Evolutionary conservation across 2,113 vertebrate genomes (phyloP), one percentile per base, ranked within the genome.

Genomic region (Xyrauchen texanus): DNA sequence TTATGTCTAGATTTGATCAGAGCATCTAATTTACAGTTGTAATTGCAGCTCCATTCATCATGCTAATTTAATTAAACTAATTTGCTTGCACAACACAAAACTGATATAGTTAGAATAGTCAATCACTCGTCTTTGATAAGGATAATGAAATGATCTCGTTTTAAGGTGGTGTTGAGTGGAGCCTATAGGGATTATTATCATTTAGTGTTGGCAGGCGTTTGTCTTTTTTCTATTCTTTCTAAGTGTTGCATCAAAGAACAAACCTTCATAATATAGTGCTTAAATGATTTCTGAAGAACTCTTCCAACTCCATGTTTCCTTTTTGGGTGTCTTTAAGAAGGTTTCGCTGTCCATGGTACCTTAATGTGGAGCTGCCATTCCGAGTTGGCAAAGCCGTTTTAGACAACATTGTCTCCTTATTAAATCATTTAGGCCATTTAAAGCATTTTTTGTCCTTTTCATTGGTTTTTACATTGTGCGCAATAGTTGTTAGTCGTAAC

Each of bases 301-400:
- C 21, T 34, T 34, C 21, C 21, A 3, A 34, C 21, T 34, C 1
- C 21, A 34, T 34, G 21, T 34, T 34, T 34, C 21, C 21, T 34
- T 34, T 34, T 34, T 34, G 21, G 21, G 3, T 34, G 21, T 34
- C 21, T 34, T 34, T 34, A 34, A 8, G 53, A 16, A 1, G 16
- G 45, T 8, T n/a, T 62, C 71, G 58, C 71, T 74, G 58, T 74
- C 71, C 71, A 74, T 12, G 58, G 71, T 74, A 74, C 71, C 21
- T 6, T 8, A 46, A 4, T 62, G 58, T 58, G 71, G 16, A 34
- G 58, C 13, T 62, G 46, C 34, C 71, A 16, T 34, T 12, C 7
- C 46, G 57, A 6, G 5, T 44, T 52, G 52, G 15, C 55, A 6
- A 62, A 62, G 16, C 11, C 7, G 15, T 47, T 49, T 58, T 51